Conservation (phyloP, 1,140 invertebrate genomes). For the Anagrus nilaparvatae region DNA sequence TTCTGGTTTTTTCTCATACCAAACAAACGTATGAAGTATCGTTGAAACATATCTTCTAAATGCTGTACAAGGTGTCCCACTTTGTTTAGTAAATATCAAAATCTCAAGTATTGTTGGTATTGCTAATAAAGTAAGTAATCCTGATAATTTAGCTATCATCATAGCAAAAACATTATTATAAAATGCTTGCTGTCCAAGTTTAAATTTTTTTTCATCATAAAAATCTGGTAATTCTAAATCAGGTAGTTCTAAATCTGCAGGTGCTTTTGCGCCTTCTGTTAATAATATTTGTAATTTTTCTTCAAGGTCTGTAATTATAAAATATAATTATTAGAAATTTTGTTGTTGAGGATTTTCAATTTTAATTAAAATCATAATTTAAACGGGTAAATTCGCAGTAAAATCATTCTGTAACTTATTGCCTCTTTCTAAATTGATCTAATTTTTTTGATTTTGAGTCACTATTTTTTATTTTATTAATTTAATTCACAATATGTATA, state of each 20-base stretch:
- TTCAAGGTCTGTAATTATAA: conserved; percentile 25
- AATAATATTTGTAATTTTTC: conserved; percentile 23
- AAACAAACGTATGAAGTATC: conserved; percentile 56
- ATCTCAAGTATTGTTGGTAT: conserved; percentile 57
- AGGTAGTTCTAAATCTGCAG: conserved; percentile 20
- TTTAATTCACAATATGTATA: too few species aligned
- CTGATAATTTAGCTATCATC: conserved; percentile 55
- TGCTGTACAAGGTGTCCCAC: conserved; percentile 50
- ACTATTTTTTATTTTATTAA: too few species aligned
- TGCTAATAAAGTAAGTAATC: conserved; percentile 56
- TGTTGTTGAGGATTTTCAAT: too few species aligned
- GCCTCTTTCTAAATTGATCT: too few species aligned
- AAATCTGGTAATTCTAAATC: conserved; percentile 28
- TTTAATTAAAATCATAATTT: too few species aligned
- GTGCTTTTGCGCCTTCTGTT: conserved; percentile 23
- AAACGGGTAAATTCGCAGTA: too few species aligned
- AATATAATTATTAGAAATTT: too few species aligned
- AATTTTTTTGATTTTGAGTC: too few species aligned
- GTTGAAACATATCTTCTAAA: conserved; percentile 63
- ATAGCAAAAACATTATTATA: conserved; percentile 55
- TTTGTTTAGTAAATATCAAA: conserved; percentile 56
- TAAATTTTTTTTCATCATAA: conserved; percentile 35
- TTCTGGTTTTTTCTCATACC: conserved; percentile 58
- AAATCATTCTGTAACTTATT: too few species aligned
- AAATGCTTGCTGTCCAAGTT: conserved; percentile 56